Conservation (phyloP, 2,797 vertebrate genomes). For the Hypotaenidia philippensis region DNA sequence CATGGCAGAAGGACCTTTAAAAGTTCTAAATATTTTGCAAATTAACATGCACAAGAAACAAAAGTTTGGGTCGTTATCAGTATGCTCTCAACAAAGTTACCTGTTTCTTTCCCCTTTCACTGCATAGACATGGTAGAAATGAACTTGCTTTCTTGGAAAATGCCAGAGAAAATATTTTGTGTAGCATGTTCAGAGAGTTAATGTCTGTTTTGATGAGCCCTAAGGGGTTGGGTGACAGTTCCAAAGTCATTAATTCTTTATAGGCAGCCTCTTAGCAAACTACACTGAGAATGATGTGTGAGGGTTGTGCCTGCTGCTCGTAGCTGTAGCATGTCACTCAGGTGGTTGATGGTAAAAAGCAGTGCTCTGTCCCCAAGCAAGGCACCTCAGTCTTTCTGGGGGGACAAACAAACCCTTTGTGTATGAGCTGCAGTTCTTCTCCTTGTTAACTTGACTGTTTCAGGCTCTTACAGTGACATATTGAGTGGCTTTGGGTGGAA, state of each 20-base stretch:
- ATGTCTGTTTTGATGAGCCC: slow-evolving; percentile 2
- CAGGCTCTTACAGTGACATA: neutral
- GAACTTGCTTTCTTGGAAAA: neutral
- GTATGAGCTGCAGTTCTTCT: neutral
- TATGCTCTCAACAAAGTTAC: neutral
- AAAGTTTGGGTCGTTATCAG: neutral
- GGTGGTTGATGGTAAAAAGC: neutral
- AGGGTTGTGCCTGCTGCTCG: neutral
- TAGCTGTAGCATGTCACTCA: fast-evolving
- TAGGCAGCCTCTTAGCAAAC: slow-evolving; percentile 14
- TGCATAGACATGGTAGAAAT: fast-evolving
- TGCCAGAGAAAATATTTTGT: slow-evolving; percentile 3
- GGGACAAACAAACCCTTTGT: neutral
- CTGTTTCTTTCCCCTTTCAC: neutral
- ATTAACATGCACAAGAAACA: neutral
- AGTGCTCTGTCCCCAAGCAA: neutral
- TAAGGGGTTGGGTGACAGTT: slow-evolving; percentile 29
- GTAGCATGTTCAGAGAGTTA: neutral
- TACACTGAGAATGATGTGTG: neutral
- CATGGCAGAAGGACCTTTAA: neutral
- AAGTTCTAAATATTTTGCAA: neutral
- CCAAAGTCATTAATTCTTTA: slow-evolving; percentile 28
- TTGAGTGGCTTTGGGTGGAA: neutral
- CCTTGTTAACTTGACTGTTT: neutral
- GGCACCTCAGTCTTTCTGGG: neutral